A percentile compares a stretch with the other conserved stretches of the same genome.
Conservation (phyloP, 2,113 vertebrate genomes). For the Murina feae region DNA sequence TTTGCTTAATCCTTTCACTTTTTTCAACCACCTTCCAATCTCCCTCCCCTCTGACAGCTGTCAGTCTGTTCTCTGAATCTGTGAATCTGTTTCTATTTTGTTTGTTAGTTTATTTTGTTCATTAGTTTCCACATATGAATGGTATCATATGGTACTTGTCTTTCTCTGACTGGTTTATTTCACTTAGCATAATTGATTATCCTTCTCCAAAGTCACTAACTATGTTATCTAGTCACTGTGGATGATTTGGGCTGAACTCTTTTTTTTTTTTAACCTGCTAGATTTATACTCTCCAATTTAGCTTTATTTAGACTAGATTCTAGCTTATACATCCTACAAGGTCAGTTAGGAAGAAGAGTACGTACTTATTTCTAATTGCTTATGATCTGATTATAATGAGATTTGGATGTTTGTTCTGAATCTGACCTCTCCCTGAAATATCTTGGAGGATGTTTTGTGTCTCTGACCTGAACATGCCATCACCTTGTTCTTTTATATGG, state of each 20-base stretch:
- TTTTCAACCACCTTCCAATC: neutral
- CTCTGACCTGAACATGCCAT: constrained; percentile 32
- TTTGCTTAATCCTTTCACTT: neutral
- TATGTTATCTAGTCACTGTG: constrained; percentile 16
- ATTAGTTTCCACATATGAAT: neutral
- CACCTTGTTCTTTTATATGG: constrained; percentile 14
- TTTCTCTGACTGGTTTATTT: neutral
- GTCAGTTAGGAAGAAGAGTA: constrained; percentile 47
- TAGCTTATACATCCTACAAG: constrained; percentile 57
- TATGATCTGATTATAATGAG: constrained; percentile 52
- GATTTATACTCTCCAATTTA: constrained; percentile 42
- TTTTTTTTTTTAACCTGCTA: neutral
- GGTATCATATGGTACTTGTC: neutral
- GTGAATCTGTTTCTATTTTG: neutral
- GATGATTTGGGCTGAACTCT: constrained; percentile 13
- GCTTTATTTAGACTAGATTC: constrained; percentile 63
- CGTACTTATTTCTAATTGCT: constrained; percentile 73
- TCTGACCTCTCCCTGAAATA: constrained; percentile 39
- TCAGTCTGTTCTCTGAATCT: neutral
- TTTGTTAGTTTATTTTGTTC: neutral
- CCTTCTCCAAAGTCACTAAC: constrained; percentile 36
- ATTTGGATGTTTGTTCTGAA: constrained; percentile 54
- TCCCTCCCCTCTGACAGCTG: neutral
- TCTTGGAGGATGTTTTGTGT: neutral
- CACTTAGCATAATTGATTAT: neutral